These are phyloP conservation scores for Caenorhabditis sp. DNA, from an alignment of 2,888 invertebrate species.

Conservation along the genomic window DNA sequence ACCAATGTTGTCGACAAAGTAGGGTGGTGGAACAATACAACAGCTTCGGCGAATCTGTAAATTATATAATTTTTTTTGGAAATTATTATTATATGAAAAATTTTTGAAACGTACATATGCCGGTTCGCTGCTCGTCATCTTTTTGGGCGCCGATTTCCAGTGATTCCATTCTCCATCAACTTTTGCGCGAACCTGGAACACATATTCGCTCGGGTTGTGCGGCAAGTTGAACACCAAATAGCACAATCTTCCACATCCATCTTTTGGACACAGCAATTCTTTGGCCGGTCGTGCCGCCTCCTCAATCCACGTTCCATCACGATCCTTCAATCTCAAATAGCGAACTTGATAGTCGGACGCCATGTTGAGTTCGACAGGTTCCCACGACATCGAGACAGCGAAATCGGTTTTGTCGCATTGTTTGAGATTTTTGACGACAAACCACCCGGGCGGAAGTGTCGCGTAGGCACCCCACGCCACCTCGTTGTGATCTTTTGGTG, in stretches of 20 bases:
- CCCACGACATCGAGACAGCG: slow-evolving; percentile 70
- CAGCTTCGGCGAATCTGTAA: slow-evolving; percentile 56
- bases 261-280: slow-evolving; percentile 55
- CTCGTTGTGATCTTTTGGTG: slow-evolving; percentile 62
- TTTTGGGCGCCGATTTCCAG: slow-evolving; percentile 68
- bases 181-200: slow-evolving; percentile 68
- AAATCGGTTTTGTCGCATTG: slow-evolving; percentile 69
- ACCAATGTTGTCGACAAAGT: slow-evolving; percentile 68
- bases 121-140: slow-evolving; percentile 58
- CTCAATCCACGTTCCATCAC: slow-evolving; percentile 63
- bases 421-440: slow-evolving; percentile 66
- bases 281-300: slow-evolving; percentile 55
- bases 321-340: slow-evolving; percentile 61
- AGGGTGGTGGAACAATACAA: slow-evolving; percentile 71
- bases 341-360: slow-evolving; percentile 69
- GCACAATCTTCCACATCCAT: slow-evolving; percentile 69
- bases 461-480: slow-evolving; percentile 70
- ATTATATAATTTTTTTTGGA: not conserved
- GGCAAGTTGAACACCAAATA: slow-evolving; percentile 70
- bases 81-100: not conserved
- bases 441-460: slow-evolving; percentile 70
- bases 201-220: slow-evolving; percentile 62
- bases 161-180: slow-evolving; percentile 68
- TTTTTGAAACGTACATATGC: slow-evolving; percentile 42
- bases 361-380: slow-evolving; percentile 64